Base-by-base conservation (phyloP, 2,888 invertebrate species). In the Aleiodes alternator region DNA sequence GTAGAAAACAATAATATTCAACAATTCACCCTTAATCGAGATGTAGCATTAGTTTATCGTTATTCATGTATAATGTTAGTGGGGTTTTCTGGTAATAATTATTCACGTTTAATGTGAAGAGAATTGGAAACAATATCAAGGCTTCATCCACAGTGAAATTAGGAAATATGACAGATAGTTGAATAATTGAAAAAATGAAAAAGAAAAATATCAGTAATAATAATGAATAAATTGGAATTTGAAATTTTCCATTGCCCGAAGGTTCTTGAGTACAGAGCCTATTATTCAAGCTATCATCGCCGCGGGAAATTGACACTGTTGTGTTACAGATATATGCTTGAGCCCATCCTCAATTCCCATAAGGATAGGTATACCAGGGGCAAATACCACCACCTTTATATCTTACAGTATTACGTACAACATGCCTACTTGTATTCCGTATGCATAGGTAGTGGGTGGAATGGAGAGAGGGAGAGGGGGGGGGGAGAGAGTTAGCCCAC, bases 21-120 rank as follows among this genome's bases (percentile, higher is more conserved):
- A 76, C 75, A 78, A 43, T 78, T 76, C 51, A 66, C 70, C 78
- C 76, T 78, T 73, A 75, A 78, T 78, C 77, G 75, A 79, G 81
- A 83, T 80, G 66, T 81, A 43, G 43, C 64, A 83, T 84, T 84
- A 85, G 85, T 84, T 85, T 87, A 87, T 88, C 87, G 85, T 85
- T 84, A 85, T 83, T 86, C 84, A 80, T 83, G 86, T 88, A 85
- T 86, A 88, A 76, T 69, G 74, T 72, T 53, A 14, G 29, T 23
- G 11, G 69, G 51, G 69, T 50, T 77, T 78, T 78, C 82, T 77
- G 80, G 83, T 81, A 88, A 87, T 88, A 86, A 84, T 85, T 84
- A 85, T 84, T 86, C 84, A 80, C 83, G 86, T 88, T 85, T 87
- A 88, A 87, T 87, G 87, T 86, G 85, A 23, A 84, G 87, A 84